Percentiles rank a stretch among this genome's conserved stretches.
These are phyloP conservation scores for Scolopax rusticola DNA, from an alignment of 2,797 vertebrate species.

Conservation along the genomic window DNA sequence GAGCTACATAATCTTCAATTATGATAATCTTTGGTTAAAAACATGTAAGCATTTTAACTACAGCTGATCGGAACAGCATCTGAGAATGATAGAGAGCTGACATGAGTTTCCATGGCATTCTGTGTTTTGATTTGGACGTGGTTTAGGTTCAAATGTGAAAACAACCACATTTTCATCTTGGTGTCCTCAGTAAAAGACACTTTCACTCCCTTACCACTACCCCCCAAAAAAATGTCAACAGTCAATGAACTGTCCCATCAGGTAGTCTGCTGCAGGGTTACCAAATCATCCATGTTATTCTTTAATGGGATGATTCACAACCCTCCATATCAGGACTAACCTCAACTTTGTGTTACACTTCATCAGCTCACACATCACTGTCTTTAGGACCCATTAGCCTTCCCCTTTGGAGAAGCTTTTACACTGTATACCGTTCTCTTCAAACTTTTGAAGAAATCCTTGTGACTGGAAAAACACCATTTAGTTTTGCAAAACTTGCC, in stretches of 20 bases:
- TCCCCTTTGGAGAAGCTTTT: neutral
- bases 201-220: neutral
- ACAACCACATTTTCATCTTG: neutral
- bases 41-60: neutral
- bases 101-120: neutral
- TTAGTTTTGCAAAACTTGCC: neutral
- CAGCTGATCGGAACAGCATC: conserved; percentile 5
- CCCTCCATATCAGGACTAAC: neutral
- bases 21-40: neutral
- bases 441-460: neutral
- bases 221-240: accelerated
- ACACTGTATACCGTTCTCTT: neutral
- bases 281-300: neutral
- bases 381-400: neutral
- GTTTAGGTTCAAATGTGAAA: neutral
- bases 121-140: neutral
- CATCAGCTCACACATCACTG: neutral
- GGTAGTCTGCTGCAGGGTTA: neutral
- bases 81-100: neutral
- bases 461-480: neutral
- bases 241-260: neutral
- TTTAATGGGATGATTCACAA: neutral
- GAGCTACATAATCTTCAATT: neutral
- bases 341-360: neutral
- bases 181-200: neutral